These are phyloP conservation scores for Sciurus niger DNA, from an alignment of 2,113 vertebrate genomes.

Conservation along the genomic window DNA sequence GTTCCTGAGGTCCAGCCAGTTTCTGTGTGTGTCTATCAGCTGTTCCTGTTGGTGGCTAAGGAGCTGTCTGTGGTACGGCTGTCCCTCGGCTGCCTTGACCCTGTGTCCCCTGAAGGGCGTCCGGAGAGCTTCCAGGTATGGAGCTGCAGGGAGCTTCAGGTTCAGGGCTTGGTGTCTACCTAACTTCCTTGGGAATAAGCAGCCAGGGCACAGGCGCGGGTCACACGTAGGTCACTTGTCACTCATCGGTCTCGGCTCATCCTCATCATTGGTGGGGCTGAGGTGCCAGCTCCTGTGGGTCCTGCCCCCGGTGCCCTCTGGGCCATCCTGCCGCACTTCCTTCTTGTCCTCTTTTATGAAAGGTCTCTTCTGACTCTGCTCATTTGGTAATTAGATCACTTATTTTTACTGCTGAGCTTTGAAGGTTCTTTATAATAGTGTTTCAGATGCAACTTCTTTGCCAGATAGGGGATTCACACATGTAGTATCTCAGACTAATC, in stretches of 20 bases:
- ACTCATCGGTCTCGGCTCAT: too few relatives aligned
- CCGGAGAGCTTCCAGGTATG: rapidly evolving
- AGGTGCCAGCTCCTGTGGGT: too few relatives aligned
- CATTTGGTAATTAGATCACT: neutral
- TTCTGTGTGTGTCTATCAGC: too few relatives aligned
- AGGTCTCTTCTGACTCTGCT: neutral
- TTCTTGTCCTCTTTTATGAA: neutral
- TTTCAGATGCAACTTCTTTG: neutral
- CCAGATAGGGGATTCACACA: neutral
- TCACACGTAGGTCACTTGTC: too few relatives aligned
- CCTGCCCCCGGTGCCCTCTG: too few relatives aligned
- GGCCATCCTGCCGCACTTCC: neutral
- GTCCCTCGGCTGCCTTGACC: neutral
- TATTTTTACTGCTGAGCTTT: neutral
- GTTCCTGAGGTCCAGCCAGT: neutral
- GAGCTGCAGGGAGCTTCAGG: neutral
- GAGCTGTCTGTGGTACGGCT: rapidly evolving
- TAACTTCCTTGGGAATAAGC: neutral
- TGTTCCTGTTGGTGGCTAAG: neutral
- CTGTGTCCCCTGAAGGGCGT: rapidly evolving
- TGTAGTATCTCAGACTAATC: neutral
- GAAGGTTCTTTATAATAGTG: neutral
- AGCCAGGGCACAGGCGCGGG: neutral
- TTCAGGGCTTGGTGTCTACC: neutral
- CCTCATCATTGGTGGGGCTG: too few relatives aligned